Base-by-base conservation (phyloP, 2,888 invertebrate species). In the Neoascia interrupta region DNA sequence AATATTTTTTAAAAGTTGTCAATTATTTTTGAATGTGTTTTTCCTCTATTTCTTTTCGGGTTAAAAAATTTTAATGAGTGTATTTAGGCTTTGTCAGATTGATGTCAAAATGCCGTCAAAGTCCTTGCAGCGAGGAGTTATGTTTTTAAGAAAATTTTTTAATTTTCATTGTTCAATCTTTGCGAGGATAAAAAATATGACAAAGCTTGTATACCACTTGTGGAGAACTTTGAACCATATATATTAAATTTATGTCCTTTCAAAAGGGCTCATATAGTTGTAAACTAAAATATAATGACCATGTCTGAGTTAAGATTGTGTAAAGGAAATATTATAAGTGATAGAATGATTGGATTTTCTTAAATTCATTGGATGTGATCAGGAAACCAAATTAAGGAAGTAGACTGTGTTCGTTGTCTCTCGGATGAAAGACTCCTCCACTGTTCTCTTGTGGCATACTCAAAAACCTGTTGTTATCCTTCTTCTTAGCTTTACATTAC, bases 1-100 rank as follows among this genome's bases (percentile, higher is more conserved):
- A 28, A 36, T 66, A 36, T 39, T 63, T 68, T 74, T 69, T 61
- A 8, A 37, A 79, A 43, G 15, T 21, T 72, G 72, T 79, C 76
- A 79, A 66, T 66, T 72, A 66, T 60, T 72, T 60, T 13, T 41
- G 21, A 23, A 45, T 73, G 13, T 47, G 13, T 36, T 16, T 36
- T 8, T 36, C 70, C 26, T 37, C 37, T 56, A 19, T 66, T 56
- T 4, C 47, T 47, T 60, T 39, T 72, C 31, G 31, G 26, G 26
- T 26, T 18, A 26, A 26, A 4, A 26, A 8, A 26, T 26, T 26
- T 26, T 8, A 26, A 26, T 26, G 26, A 8, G 26, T 26, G 26
- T 26, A 8, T 26, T 26, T 8, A 26, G 26, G 5, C 26, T 26
- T 8, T n/a, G n/a, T n/a, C n/a, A n/a, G n/a, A n/a, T n/a, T n/a